Percentiles rank a stretch among this genome's conserved stretches.
phyloP scores from a whole-genome alignment of 2,888 invertebrate species.

The Romanomermis culicivorax region DNA sequence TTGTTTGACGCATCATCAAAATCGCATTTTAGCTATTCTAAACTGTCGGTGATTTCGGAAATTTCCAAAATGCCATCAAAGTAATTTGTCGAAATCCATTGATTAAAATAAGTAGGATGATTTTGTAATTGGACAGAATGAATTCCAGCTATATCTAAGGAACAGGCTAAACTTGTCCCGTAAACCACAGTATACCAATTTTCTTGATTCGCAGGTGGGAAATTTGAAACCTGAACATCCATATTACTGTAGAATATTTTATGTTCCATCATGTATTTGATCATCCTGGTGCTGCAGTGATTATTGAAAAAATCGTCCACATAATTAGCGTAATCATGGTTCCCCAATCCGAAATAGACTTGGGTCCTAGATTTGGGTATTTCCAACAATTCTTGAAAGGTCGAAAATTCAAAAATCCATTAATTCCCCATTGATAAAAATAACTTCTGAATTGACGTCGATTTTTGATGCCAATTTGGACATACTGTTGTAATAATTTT shows the following conservation, averaged over 20 bases:
- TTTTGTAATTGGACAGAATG: slow-evolving; percentile 25
- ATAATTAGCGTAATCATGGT: slow-evolving; percentile 27
- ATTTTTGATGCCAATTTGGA: too few species aligned
- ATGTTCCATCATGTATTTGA: background rate
- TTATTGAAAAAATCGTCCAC: slow-evolving; percentile 19
- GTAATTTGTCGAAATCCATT: too few species aligned
- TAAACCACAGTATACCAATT: background rate
- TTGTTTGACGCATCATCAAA: too few species aligned
- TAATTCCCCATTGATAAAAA: slow-evolving; percentile 26
- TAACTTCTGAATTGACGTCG: too few species aligned
- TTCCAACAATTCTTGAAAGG: background rate
- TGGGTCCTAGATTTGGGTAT: too few species aligned
- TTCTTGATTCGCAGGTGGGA: too few species aligned
- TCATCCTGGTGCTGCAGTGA: background rate
- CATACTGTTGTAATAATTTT: too few species aligned
- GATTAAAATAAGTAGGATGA: slow-evolving; percentile 20
- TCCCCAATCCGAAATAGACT: slow-evolving; percentile 22
- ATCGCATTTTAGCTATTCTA: slow-evolving; percentile 1
- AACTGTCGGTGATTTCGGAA: background rate
- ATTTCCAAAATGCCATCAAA: too few species aligned
- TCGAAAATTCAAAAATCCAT: slow-evolving; percentile 17
- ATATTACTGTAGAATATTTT: background rate
- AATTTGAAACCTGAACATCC: background rate
- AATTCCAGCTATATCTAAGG: slow-evolving; percentile 15
- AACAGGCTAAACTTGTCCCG: slow-evolving; percentile 7